Evolutionary conservation across 2,113 vertebrate species (phyloP), one percentile per base, ranked within the genome.

Genomic region (Anser brachyrhynchus): DNA sequence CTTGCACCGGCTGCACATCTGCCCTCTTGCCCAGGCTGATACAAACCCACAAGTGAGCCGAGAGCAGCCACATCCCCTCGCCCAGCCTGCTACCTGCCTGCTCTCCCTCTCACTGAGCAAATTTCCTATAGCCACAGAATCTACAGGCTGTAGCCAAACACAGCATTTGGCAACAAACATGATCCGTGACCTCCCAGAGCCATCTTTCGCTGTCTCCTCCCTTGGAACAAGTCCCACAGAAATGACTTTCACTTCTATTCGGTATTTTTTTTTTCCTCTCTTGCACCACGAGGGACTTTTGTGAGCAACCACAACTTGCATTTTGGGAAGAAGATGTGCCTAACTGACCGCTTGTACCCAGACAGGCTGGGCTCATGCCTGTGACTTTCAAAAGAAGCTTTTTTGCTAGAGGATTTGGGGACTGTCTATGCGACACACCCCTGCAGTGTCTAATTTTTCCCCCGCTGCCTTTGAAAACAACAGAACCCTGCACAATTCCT

Each of bases 1-100:
- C 57, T 33, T 58, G 75, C 29, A 26, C 33, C 0, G 0, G n/a
- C 17, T 0, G 0, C 33, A 37, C 5, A 13, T 51, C 66, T 51
- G 46, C 19, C 72, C 11, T 71, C 22, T 59, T 3, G 16, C 29
- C 41, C 41, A 33, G 4, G 41, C 43, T 31, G 31, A 11, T 11
- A 31, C 6, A 0, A 19, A 26, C 39, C 22, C 57, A 20, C 9
- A 13, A 9, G 1, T 12, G 43, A 11, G 49, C n/a, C 19, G 9
- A 73, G 72, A 62, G 67, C 9, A 73, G 54, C 39, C 43, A 26
- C 23, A 39, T 49, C 11, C 19, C 35, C 16, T 61, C 3, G 1
- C 66, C 49, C 28, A 17, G 10, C 18, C 54, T n/a, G 19, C n/a
- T 8, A 12, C 5, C 5, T 0, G 3, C 11, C 46, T 35, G 58